Conservation (phyloP, 2,888 invertebrate species). For the Apodemia duryi region DNA sequence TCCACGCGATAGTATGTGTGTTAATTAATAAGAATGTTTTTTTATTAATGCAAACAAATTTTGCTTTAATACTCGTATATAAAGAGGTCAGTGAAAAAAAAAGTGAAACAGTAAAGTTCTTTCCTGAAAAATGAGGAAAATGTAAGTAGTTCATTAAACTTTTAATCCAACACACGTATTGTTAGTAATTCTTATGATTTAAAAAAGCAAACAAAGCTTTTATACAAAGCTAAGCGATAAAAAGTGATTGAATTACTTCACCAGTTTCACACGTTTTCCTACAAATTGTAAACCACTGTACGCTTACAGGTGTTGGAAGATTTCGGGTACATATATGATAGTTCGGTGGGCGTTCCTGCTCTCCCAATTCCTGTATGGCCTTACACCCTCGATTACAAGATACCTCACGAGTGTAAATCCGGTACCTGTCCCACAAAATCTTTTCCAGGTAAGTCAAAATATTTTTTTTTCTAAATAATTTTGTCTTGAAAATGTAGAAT, state of each 20-base stretch:
- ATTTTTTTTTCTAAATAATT: not conserved
- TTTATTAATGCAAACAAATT: too few relatives aligned
- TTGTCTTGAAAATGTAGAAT: too few relatives aligned
- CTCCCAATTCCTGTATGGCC: slow-evolving; percentile 92
- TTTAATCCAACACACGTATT: too few relatives aligned
- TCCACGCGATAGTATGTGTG: too few relatives aligned
- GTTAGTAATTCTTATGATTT: too few relatives aligned
- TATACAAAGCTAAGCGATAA: not conserved
- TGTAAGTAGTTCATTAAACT: too few relatives aligned
- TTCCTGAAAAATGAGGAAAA: too few relatives aligned
- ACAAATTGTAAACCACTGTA: not conserved
- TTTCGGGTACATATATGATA: slow-evolving; percentile 95
- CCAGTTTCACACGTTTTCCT: not conserved
- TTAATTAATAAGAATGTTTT: too few relatives aligned
- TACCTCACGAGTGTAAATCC: slow-evolving; percentile 94
- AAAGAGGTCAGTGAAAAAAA: too few relatives aligned
- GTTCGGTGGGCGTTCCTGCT: slow-evolving; percentile 93
- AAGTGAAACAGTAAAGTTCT: too few relatives aligned
- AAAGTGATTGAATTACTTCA: not conserved
- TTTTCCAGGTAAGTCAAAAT: slow-evolving; percentile 85
- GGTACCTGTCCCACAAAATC: slow-evolving; percentile 94
- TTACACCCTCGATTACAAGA: slow-evolving; percentile 95
- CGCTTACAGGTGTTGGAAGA: slow-evolving; percentile 88
- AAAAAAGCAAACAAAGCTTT: too few relatives aligned
- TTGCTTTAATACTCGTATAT: too few relatives aligned